Percentiles rank a stretch among this genome's conserved stretches.
phyloP scores from a whole-genome alignment of 1,140 invertebrate genomes.

The Papilio polytes region DNA sequence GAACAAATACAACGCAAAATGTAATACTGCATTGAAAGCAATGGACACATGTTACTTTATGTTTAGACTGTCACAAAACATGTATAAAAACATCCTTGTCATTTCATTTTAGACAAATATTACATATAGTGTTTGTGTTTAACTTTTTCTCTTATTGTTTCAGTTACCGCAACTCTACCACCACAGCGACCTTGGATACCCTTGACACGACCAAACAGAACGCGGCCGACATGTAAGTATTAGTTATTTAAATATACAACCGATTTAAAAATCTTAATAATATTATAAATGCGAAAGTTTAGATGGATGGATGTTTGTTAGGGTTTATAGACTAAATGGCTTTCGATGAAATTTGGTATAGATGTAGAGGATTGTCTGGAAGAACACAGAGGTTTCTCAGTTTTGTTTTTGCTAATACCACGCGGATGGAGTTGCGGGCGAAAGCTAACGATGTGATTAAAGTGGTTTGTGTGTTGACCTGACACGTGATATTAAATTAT shows the following conservation, averaged over 20 bases:
- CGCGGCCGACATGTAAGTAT: constrained; percentile 93
- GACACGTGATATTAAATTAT: no score
- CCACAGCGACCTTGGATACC: constrained; percentile 97
- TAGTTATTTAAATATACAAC: background rate
- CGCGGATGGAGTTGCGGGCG: no score
- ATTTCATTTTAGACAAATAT: no score
- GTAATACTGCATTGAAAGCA: background rate
- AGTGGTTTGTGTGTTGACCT: no score
- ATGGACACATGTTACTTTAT: background rate
- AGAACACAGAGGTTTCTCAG: no score
- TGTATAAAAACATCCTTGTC: no score
- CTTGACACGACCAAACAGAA: constrained; percentile 92
- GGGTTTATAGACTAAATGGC: background rate
- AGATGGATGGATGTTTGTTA: background rate
- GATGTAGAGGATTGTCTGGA: no score
- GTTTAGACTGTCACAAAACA: background rate
- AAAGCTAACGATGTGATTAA: no score
- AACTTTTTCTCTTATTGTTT: constrained; percentile 79
- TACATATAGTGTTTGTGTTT: background rate
- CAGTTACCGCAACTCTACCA: constrained; percentile 94
- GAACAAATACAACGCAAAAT: background rate
- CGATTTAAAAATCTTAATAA: no score
- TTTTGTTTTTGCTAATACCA: no score
- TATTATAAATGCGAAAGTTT: no score
- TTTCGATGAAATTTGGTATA: no score